Evolutionary conservation across 2,113 vertebrate genomes (phyloP).

Genomic region (Chloebia gouldiae): DNA sequence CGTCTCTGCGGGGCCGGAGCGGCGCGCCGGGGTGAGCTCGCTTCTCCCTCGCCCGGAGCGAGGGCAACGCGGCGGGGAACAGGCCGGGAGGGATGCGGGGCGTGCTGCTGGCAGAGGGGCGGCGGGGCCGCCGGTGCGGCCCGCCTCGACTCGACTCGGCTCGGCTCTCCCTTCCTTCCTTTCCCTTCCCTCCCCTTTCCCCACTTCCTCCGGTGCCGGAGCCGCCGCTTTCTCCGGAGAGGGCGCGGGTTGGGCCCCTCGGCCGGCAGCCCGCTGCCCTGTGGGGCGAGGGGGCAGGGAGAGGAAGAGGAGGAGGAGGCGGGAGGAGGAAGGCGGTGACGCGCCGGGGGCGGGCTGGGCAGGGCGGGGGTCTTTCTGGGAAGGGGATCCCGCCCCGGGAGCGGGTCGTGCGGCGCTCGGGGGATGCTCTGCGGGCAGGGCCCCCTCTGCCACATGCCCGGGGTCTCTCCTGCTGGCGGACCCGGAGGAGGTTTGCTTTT

Average conservation of each 20-base stretch:
- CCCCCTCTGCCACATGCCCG: background rate
- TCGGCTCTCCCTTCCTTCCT: rapidly evolving
- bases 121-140: background rate
- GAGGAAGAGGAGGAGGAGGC: background rate
- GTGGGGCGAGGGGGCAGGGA: background rate
- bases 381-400: background rate
- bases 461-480: background rate
- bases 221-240: background rate
- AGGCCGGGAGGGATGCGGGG: background rate
- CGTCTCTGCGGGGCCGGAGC: background rate
- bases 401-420: background rate
- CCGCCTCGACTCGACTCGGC: too few species aligned
- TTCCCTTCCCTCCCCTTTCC: too few species aligned
- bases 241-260: background rate
- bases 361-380: background rate
- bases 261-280: background rate
- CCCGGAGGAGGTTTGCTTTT: background rate
- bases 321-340: background rate
- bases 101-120: background rate
- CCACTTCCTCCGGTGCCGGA: background rate
- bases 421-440: background rate
- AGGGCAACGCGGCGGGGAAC: background rate
- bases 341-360: background rate
- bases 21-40: background rate
- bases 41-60: background rate